A percentile compares a stretch with the other conserved stretches of the same genome.
These are phyloP conservation scores for Volucella bombylans DNA, from an alignment of 2,888 invertebrate species.

Conservation along the genomic window DNA sequence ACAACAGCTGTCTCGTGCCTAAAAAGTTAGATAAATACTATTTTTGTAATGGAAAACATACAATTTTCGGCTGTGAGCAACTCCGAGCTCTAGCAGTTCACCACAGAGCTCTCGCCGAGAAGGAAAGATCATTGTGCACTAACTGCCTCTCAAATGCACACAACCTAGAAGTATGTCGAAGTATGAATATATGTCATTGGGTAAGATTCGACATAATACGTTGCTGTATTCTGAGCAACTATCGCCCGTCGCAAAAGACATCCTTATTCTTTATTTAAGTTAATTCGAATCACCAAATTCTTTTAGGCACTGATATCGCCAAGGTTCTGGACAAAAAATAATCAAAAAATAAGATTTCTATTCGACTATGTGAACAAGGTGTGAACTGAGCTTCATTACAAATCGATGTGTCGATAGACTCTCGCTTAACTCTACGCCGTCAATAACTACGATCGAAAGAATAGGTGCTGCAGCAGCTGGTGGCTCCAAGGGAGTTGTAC, in stretches of 20 bases:
- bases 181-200: neutral
- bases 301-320: too few relatives aligned
- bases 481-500: neutral
- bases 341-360: neutral
- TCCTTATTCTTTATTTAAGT: too few relatives aligned
- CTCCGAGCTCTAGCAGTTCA: too few relatives aligned
- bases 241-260: neutral
- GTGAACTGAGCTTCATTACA: neutral
- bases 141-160: neutral
- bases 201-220: neutral
- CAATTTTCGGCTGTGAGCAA: too few relatives aligned
- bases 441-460: neutral
- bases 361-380: neutral
- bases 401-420: neutral
- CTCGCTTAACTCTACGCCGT: neutral
- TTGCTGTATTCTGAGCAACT: neutral
- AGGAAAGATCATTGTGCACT: neutral
- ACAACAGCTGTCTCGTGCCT: too few relatives aligned
- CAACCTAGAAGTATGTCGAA: neutral
- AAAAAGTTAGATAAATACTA: too few relatives aligned
- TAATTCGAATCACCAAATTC: too few relatives aligned
- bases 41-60: too few relatives aligned
- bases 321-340: neutral
- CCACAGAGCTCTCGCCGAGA: too few relatives aligned
- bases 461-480: slow-evolving; percentile 4